Evolutionary conservation across 1,140 invertebrate genomes (phyloP).

Genomic region (Homalodisca vitripennis): DNA sequence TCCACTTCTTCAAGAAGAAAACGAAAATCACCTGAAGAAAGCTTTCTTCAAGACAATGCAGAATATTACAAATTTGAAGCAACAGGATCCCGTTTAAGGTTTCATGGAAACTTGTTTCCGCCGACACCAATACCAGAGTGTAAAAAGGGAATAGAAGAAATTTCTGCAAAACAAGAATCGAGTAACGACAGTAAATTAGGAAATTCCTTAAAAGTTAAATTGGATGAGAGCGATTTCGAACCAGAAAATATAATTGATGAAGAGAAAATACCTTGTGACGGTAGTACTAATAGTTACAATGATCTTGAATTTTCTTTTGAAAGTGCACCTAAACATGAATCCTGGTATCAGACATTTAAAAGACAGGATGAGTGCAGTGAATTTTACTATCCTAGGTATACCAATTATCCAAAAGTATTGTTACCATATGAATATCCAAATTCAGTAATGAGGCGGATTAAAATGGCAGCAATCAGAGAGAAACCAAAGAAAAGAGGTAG

Average conservation of each 20-base stretch:
- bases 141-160: background rate
- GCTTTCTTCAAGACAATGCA: conserved; percentile 57
- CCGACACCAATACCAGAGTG: conserved; percentile 17
- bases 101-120: conserved; percentile 43
- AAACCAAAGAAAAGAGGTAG: conserved; percentile 39
- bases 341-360: conserved; percentile 75
- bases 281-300: conserved; percentile 44
- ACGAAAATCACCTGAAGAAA: conserved; percentile 55
- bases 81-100: conserved; percentile 55
- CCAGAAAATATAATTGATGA: conserved; percentile 45
- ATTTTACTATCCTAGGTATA: conserved; percentile 47
- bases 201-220: conserved; percentile 24
- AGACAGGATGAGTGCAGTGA: conserved; percentile 69
- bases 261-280: conserved; percentile 48
- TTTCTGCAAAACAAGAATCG: no score
- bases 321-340: conserved; percentile 64
- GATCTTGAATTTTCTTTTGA: conserved; percentile 73
- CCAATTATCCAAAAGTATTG: conserved; percentile 56
- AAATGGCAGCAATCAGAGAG: background rate
- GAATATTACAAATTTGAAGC: conserved; percentile 64
- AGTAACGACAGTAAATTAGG: background rate
- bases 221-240: conserved; percentile 39
- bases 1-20: conserved; percentile 17
- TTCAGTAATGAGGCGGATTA: conserved; percentile 43
- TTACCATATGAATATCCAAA: conserved; percentile 61